Evolutionary conservation across 2,797 vertebrate species (phyloP).

Genomic region (Labroides dimidiatus): DNA sequence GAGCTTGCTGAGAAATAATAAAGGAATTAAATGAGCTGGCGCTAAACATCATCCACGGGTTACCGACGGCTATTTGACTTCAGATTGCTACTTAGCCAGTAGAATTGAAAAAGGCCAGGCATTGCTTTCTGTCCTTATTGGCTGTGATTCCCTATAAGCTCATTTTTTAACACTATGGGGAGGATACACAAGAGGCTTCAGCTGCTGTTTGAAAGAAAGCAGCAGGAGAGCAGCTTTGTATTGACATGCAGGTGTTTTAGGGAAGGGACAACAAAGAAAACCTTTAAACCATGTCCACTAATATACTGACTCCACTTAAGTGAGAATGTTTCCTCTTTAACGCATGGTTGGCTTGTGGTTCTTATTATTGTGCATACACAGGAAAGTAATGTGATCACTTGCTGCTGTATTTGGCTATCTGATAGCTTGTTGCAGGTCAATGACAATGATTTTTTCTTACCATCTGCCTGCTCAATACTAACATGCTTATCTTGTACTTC

Average conservation of each 20-base stretch:
- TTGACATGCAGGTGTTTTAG: not conserved
- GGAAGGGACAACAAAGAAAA: slow-evolving; percentile 23
- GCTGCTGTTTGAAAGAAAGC: slow-evolving; percentile 16
- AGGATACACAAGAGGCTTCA: slow-evolving; percentile 27
- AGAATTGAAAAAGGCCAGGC: slow-evolving; percentile 52
- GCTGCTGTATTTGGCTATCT: slow-evolving; percentile 66
- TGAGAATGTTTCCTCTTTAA: slow-evolving; percentile 65
- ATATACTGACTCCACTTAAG: slow-evolving; percentile 53
- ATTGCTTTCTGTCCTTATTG: slow-evolving; percentile 52
- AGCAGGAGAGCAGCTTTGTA: slow-evolving; percentile 11
- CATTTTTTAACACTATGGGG: slow-evolving; percentile 21
- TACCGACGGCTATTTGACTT: slow-evolving; percentile 70
- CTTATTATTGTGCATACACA: slow-evolving; percentile 53
- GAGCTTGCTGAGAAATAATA: slow-evolving; percentile 72
- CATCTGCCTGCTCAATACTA: slow-evolving; percentile 80
- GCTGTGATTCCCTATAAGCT: slow-evolving; percentile 35
- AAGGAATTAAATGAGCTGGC: slow-evolving; percentile 77
- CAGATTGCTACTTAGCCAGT: slow-evolving; percentile 61
- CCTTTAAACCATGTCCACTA: slow-evolving; percentile 32
- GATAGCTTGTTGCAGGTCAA: slow-evolving; percentile 76
- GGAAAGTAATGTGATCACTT: slow-evolving; percentile 55
- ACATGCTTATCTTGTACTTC: slow-evolving; percentile 81
- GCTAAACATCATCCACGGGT: slow-evolving; percentile 72
- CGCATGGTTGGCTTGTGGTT: slow-evolving; percentile 32
- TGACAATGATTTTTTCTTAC: slow-evolving; percentile 68